Evolutionary conservation across 1,140 invertebrate species (phyloP).

Genomic region (Prorops nasuta): DNA sequence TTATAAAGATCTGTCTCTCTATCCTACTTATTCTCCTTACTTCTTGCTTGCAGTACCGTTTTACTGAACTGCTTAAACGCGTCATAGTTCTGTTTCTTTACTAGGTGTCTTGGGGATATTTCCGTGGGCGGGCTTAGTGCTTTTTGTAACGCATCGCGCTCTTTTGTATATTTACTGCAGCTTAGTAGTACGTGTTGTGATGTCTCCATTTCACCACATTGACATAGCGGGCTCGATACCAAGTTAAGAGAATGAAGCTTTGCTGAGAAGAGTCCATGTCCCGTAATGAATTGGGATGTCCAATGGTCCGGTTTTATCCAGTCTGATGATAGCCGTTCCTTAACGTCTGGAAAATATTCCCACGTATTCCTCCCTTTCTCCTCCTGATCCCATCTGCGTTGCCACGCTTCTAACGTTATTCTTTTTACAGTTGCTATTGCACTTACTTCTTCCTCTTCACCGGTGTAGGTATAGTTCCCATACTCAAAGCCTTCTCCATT

Average conservation of each 20-base stretch:
- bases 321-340: not conserved
- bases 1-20: too few species aligned
- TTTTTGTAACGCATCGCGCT: too few species aligned
- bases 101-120: too few species aligned
- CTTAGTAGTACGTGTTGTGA: too few species aligned
- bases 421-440: not conserved
- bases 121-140: too few species aligned
- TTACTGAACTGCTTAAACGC: too few species aligned
- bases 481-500: not conserved
- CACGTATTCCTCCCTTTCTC: constrained; percentile 1
- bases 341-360: constrained; percentile 7
- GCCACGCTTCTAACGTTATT: constrained; percentile 5
- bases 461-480: not conserved
- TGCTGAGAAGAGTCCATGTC: constrained; percentile 2
- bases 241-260: not conserved
- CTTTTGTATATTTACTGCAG: too few species aligned
- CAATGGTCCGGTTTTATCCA: constrained; percentile 7
- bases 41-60: too few species aligned
- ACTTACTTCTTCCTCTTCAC: not conserved
- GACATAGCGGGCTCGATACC: not conserved
- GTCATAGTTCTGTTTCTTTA: too few species aligned
- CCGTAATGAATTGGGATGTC: not conserved
- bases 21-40: too few species aligned
- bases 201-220: too few species aligned
- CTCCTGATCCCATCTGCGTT: not conserved